Base-by-base conservation (phyloP, 2,113 vertebrate species). In the Pogona vitticeps region DNA sequence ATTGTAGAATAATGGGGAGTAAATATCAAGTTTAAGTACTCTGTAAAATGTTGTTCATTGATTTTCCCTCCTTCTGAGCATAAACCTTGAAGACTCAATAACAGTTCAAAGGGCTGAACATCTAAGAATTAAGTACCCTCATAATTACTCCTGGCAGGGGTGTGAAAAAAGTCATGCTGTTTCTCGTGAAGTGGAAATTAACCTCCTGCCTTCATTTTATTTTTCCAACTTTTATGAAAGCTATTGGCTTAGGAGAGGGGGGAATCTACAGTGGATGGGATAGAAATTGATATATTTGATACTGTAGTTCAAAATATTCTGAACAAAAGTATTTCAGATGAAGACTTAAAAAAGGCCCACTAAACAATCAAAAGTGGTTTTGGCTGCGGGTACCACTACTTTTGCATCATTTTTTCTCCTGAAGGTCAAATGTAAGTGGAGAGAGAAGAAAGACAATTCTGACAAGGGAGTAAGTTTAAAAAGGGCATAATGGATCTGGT, bases 61-160 rank as follows among this genome's bases (percentile, higher is more conserved):
- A 91, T 88, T 90, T 91, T 79, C 8, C 65, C 67, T 1, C 78
- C 92, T 46, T 80, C 1, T 38, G 38, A 91, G 18, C 82, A 90
- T 86, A 86, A 90, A 90, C 2, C 61, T 87, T 91, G 20, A 67
- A 87, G 80, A 80, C 38, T 90, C 20, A 91, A 73, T 90, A 91
- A 83, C 14, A 82, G 78, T 85, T 93, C 67, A 92, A 95, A 94
- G 70, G 90, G 28, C 23, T 89, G n/a, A 90, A 88, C 71, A 85
- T 88, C 82, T 83, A 86, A 88, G 65, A 91, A 93, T 88, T 89
- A 92, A 95, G 90, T 28, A 84, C 20, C 59, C 3, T 80, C 33
- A 75, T 92, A 93, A 95, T 93, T 91, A 89, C 73, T n/a, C 91
- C 78, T 88, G 71, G 21, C 38, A 89, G 23, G 61, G 31, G 21